Conservation (phyloP, 2,797 vertebrate genomes). For the Hafferia zeledoni region DNA sequence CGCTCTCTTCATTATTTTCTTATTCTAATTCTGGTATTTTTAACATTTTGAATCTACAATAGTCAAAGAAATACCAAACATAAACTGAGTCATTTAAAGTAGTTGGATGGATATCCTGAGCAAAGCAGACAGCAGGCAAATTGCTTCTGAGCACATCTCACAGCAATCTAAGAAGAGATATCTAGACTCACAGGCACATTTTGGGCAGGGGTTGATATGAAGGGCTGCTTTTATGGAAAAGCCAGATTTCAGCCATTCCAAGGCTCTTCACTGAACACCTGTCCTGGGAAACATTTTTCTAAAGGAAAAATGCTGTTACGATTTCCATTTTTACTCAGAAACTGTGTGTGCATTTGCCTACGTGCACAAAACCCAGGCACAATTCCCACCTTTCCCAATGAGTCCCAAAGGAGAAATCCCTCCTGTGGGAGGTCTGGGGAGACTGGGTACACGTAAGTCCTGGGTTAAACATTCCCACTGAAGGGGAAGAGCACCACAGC, state of each 20-base stretch:
- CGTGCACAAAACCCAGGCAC: not conserved
- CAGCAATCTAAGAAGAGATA: not conserved
- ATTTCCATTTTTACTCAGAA: not conserved
- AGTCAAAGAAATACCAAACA: not conserved
- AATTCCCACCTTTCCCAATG: not conserved
- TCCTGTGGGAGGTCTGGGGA: not conserved
- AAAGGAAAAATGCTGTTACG: not conserved
- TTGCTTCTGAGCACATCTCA: not conserved
- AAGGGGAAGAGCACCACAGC: not conserved
- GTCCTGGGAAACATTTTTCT: not conserved
- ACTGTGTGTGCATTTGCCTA: not conserved
- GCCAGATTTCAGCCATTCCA: not conserved
- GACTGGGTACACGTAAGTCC: not conserved
- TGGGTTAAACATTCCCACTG: not conserved
- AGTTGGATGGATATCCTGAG: accelerated
- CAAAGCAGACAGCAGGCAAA: not conserved
- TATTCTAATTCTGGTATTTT: not conserved
- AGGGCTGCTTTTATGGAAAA: not conserved
- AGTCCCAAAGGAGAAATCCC: not conserved
- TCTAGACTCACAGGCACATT: not conserved
- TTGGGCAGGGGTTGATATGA: not conserved
- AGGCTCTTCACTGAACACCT: not conserved
- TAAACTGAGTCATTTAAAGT: not conserved
- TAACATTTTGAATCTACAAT: not conserved
- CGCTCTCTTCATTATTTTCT: constrained; percentile 23